Evolutionary conservation across 2,888 invertebrate species (phyloP), one percentile per base, ranked within the genome.

Genomic region (Drosophila sordidula): DNA sequence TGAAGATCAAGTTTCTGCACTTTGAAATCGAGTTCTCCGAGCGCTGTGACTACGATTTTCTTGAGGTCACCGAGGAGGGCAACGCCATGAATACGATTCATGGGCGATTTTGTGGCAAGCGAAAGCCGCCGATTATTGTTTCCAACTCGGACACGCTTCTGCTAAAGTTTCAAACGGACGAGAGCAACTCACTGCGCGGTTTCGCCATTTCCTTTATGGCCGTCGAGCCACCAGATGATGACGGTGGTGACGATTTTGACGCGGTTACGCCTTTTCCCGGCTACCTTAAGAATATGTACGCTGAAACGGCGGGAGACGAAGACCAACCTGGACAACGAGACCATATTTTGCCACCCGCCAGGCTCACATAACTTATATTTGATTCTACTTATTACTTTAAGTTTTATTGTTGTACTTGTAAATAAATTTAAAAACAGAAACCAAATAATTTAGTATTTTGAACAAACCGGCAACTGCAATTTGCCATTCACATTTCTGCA

Each of bases 21-120:
- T 92, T 92, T 66, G 92, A 92, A 66, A 65, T 92, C 62, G 99
- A 99, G 91, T 97, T 97, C 59, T 98, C 98, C 87, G 94, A 95
- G 36, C 96, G 96, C 80, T 99, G 99, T 89, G 95, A 96, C 52
- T 99, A 98, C 90, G 99, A 99, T 91, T 97, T 94, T 89, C 96
- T 99, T 0, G 98, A 98, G 91, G 95, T 99, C 0, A 93, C 96
- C 66, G 97, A 98, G 81, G 95, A 96, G 34, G 95, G 96, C 6
- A 96, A 96, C 25, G 93, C 94, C 0, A 81, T 88, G 62, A 91
- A 89, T 54, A 90, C 82, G 2, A 95, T 95, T 46, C 96, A 97
- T 84, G 98, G 98, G 6, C 95, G 95, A 76, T 97, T 95, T 90
- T 99, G 99, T 91, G 98, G 98, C 26, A 96, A 95, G 74, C 94